Base-by-base conservation (phyloP, 2,113 vertebrate species). In the Ramphastos sulfuratus region DNA sequence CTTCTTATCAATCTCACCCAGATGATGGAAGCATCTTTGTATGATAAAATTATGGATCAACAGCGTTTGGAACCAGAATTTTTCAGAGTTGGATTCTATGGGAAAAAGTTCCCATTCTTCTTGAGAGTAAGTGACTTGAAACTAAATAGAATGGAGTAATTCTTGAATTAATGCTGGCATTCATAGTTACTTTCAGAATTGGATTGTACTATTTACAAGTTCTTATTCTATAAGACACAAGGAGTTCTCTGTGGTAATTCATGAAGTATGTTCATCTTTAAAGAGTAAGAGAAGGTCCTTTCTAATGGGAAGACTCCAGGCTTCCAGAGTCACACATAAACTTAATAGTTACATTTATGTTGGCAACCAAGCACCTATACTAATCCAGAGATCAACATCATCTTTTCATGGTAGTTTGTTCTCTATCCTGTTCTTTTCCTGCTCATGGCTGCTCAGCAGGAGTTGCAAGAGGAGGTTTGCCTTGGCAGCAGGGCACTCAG, bases 31-130 rank as follows among this genome's bases (percentile, higher is more conserved):
- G 99, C 99, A 4, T 99, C 99, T 61, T 97, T 99, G 35, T 99
- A 99, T 71, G 99, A 99, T 97, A 99, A 99, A 98, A 99, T 99
- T 85, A 99, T 99, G 99, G 99, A 99, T 97, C 99, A 99, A 93
- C 99, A 99, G 81, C 98, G 99, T 63, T 96, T 99, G 92, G 99
- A 99, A 77, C 99, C 99, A 4, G 99, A 99, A 94, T 99, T 99
- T 97, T 99, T 99, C 97, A 96, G 99, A 96, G 99, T 99, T 79
- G 99, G 99, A 59, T 99, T 99, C 97, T 99, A 99, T 56, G 99
- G 99, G 20, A 99, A 99, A 91, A 99, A 99, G 91, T 99, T 99
- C 84, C 99, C 99, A 59, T 99, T 99, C 97, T 99, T 99, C 97
- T 96, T 99, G 85, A 96, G 99, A 97, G 99, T 99, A 98, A 98